Base-by-base conservation (phyloP, 1,140 invertebrate species). In the Trypoxylus dichotomus region DNA sequence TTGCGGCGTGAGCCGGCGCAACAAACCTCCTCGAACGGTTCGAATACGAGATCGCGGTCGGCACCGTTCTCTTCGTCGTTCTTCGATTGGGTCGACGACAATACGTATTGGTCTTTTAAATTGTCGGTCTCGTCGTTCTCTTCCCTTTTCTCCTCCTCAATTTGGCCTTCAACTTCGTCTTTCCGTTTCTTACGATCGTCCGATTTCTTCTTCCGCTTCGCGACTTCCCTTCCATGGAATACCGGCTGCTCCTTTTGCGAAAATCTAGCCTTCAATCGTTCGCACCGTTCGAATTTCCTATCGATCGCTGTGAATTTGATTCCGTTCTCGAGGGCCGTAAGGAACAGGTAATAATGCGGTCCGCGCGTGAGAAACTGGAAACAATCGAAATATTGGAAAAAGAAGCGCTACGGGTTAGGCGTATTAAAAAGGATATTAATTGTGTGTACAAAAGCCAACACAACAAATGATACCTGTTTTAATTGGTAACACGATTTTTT, bases 401-500 rank as follows among this genome's bases (percentile, higher is more conserved):
- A n/a, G n/a, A n/a, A n/a, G n/a, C n/a, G n/a, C n/a, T n/a, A n/a
- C n/a, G n/a, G n/a, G n/a, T n/a, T n/a, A n/a, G n/a, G n/a, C n/a
- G n/a, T n/a, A n/a, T n/a, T n/a, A n/a, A n/a, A n/a, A 32, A 32
- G 32, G 32, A 32, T 32, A 32, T 32, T 32, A 32, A 7, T 32
- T 2, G 7, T 7, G 32, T 2, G 32, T 32, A 32, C 32, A 32
- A n/a, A n/a, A n/a, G n/a, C n/a, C n/a, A n/a, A n/a, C n/a, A n/a
- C n/a, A n/a, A n/a, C n/a, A n/a, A n/a, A n/a, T n/a, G n/a, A n/a
- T 81, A 88, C 87, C 80, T 91, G 86, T 82, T 93, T 94, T 19
- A 98, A 84, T 84, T 97, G 95, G 80, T 87, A 90, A 85, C 95
- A 96, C 7, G 94, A 95, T 83, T 90, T 91, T 37, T 90, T 90